phyloP scores from a whole-genome alignment of 1,140 invertebrate genomes.

The Orius laevigatus region DNA sequence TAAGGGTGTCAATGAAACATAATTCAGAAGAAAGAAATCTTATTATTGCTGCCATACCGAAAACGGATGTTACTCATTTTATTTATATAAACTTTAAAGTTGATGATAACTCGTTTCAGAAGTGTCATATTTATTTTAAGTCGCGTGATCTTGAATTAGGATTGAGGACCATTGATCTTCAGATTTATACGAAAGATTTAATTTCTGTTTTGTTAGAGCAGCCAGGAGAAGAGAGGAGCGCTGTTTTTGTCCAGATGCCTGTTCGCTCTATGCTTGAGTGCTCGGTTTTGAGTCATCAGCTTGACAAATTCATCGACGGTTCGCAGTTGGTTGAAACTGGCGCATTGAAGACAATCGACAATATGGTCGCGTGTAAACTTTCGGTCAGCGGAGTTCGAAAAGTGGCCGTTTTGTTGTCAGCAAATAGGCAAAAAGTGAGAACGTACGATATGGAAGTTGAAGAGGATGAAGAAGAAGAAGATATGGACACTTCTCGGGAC shows the following conservation, averaged over 20 bases:
- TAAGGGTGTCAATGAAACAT: slow-evolving; percentile 7
- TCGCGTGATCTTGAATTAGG: slow-evolving; percentile 20
- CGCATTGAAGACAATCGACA: slow-evolving; percentile 39
- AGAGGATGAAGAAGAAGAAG: slow-evolving; percentile 66
- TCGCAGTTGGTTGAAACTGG: slow-evolving; percentile 34
- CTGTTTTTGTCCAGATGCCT: slow-evolving; percentile 48
- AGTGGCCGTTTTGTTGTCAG: slow-evolving; percentile 70
- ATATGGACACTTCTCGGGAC: slow-evolving; percentile 12
- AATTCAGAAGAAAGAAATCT: neutral
- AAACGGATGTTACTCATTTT: slow-evolving; percentile 7
- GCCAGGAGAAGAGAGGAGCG: slow-evolving; percentile 31
- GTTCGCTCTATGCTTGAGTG: slow-evolving; percentile 31
- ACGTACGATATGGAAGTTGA: slow-evolving; percentile 85
- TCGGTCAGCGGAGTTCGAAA: slow-evolving; percentile 76
- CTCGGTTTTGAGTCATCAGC: slow-evolving; percentile 24
- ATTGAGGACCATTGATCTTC: slow-evolving; percentile 39
- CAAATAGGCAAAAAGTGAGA: slow-evolving; percentile 60
- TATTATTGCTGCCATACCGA: slow-evolving; percentile 13
- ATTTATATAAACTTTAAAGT: slow-evolving; percentile 1
- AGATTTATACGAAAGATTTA: slow-evolving; percentile 66
- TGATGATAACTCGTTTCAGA: neutral
- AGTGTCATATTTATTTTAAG: slow-evolving; percentile 17
- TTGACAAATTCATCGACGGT: slow-evolving; percentile 24
- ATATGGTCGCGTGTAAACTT: slow-evolving; percentile 50
- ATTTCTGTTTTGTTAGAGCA: slow-evolving; percentile 57